phyloP scores from a whole-genome alignment of 2,888 invertebrate species.

The Euproctis similis region DNA sequence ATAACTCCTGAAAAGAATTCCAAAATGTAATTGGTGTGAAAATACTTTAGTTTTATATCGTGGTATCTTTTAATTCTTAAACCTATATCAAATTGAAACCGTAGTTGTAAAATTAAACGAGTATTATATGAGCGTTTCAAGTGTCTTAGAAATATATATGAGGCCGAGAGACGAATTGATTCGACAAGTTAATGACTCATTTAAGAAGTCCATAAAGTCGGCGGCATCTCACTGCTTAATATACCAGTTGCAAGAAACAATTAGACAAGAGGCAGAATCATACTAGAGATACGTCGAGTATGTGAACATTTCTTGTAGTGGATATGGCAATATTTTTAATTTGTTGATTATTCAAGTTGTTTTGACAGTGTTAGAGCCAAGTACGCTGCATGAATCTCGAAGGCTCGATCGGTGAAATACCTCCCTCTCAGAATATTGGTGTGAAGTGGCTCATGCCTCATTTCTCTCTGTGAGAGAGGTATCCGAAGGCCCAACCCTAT shows the following conservation, averaged over 20 bases:
- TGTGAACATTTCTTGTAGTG: conserved; percentile 18
- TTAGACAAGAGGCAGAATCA: conserved; percentile 69
- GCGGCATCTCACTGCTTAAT: conserved; percentile 69
- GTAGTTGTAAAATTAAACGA: conserved; percentile 20
- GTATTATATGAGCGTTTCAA: conserved; percentile 12
- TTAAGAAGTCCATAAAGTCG: conserved; percentile 70
- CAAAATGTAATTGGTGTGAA: no score
- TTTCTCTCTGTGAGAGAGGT: no score
- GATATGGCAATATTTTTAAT: conserved; percentile 48
- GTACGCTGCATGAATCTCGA: no score
- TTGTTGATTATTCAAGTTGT: background rate
- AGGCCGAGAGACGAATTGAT: conserved; percentile 61
- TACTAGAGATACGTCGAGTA: conserved; percentile 28
- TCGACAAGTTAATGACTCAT: conserved; percentile 71
- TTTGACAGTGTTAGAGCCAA: no score
- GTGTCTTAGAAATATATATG: conserved; percentile 27
- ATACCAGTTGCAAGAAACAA: conserved; percentile 73
- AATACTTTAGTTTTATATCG: no score
- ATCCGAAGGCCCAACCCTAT: no score
- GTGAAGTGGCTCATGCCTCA: no score
- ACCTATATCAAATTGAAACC: no score
- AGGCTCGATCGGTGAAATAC: no score
- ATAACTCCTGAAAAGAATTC: no score
- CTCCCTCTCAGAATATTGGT: no score
- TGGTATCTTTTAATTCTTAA: no score